A percentile compares a stretch with the other conserved stretches of the same genome.
Evolutionary conservation across 2,888 invertebrate genomes (phyloP).

Genomic region (Caenorhabditis sp.): DNA sequence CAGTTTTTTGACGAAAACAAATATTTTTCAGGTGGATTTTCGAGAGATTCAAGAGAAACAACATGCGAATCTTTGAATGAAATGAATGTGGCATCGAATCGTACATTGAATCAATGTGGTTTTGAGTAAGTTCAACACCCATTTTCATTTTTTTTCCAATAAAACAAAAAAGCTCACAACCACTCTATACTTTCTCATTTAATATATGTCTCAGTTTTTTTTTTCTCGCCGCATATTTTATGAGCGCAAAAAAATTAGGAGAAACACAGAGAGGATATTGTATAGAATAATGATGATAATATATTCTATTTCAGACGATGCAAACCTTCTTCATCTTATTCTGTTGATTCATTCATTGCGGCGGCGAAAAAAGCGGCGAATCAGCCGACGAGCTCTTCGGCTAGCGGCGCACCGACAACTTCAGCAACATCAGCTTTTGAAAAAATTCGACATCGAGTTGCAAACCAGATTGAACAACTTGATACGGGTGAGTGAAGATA

Average conservation of each 20-base stretch:
- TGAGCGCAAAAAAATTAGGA: background rate
- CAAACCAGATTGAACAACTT: slow-evolving; percentile 36
- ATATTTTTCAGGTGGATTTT: background rate
- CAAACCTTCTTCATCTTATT: slow-evolving; percentile 40
- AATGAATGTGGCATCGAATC: slow-evolving; percentile 1
- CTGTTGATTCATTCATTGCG: slow-evolving; percentile 48
- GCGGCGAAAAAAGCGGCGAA: slow-evolving; percentile 9
- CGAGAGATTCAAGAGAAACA: slow-evolving; percentile 15
- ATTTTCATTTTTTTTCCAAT: background rate
- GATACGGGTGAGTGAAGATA: slow-evolving; percentile 37
- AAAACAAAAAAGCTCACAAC: background rate
- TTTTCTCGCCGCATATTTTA: background rate
- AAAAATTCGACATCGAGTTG: slow-evolving; percentile 32
- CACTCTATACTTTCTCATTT: background rate
- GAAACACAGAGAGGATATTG: background rate
- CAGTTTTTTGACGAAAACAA: background rate
- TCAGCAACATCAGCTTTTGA: slow-evolving; percentile 4
- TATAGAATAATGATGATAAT: background rate
- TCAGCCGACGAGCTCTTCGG: background rate
- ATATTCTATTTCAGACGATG: slow-evolving; percentile 10
- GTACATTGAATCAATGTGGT: slow-evolving; percentile 5
- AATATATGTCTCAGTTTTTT: background rate
- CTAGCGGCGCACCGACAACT: background rate
- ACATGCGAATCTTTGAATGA: slow-evolving; percentile 15
- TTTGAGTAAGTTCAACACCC: slow-evolving; percentile 8